Conservation (phyloP, 2,888 invertebrate genomes). For the Conomelus anceps region DNA sequence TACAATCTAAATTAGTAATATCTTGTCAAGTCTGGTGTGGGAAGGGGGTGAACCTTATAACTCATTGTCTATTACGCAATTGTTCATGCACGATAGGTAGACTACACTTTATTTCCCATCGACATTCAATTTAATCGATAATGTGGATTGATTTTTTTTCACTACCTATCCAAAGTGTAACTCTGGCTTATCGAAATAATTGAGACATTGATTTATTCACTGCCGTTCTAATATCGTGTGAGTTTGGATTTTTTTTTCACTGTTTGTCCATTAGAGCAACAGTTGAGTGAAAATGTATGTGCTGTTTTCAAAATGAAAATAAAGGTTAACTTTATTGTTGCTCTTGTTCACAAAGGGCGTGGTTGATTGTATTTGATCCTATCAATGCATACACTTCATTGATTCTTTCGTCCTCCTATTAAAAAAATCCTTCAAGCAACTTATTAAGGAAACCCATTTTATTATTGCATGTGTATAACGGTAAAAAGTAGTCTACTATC, state of each 20-base stretch:
- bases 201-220: neutral
- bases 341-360: neutral
- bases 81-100: neutral
- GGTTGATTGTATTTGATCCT: neutral
- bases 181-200: neutral
- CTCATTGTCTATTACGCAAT: neutral
- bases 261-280: neutral
- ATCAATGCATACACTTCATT: neutral
- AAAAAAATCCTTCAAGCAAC: neutral
- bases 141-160: neutral
- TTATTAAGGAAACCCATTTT: neutral
- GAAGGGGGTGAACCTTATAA: neutral
- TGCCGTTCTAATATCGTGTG: neutral
- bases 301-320: neutral
- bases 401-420: neutral
- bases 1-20: neutral
- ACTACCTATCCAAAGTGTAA: neutral
- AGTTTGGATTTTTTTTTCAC: neutral
- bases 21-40: neutral
- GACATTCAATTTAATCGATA: neutral
- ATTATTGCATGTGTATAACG: neutral
- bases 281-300: neutral
- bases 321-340: neutral
- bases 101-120: neutral
- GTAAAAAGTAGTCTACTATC: neutral